phyloP scores from a whole-genome alignment of 2,888 invertebrate genomes.

The Watsonalla binaria region DNA sequence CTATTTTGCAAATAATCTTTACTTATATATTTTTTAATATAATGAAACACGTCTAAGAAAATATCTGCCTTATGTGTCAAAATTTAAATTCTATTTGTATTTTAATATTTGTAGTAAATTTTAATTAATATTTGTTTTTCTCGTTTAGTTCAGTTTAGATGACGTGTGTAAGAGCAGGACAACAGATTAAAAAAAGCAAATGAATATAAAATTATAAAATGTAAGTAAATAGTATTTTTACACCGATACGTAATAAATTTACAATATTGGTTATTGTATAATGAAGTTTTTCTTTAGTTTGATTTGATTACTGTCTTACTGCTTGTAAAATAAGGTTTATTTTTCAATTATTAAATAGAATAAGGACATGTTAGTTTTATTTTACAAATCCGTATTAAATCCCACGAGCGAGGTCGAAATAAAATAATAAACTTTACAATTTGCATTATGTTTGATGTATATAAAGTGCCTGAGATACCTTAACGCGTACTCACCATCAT shows the following conservation, averaged over 20 bases:
- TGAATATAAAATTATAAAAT: background rate
- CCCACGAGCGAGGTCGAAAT: too few species aligned
- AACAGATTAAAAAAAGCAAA: too few species aligned
- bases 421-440: too few species aligned
- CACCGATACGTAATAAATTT: background rate
- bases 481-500: too few species aligned
- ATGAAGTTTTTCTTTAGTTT: background rate
- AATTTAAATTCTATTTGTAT: background rate
- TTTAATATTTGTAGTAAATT: too few species aligned
- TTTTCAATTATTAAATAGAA: background rate
- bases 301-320: background rate
- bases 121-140: too few species aligned
- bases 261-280: background rate
- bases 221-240: background rate
- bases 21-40: too few species aligned
- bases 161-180: too few species aligned
- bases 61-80: background rate
- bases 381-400: background rate
- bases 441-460: too few species aligned
- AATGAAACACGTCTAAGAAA: slow-evolving; percentile 58
- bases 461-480: too few species aligned
- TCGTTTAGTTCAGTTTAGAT: too few species aligned
- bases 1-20: background rate
- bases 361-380: background rate
- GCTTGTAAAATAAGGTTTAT: background rate